A percentile compares a stretch with the other conserved stretches of the same genome.
Evolutionary conservation across 1,140 invertebrate genomes (phyloP).

Genomic region (Metopolophium dirhodum): DNA sequence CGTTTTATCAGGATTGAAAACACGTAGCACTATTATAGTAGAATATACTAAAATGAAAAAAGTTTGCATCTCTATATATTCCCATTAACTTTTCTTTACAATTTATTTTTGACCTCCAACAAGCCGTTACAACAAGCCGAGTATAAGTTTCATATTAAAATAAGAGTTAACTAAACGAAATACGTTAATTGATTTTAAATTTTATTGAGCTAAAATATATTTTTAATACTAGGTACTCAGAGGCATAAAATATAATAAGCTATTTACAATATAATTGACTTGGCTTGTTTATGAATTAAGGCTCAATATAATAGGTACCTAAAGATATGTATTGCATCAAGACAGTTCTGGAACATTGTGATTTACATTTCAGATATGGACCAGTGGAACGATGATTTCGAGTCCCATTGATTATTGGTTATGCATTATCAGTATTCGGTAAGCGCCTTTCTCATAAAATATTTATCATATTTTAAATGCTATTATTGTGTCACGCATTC

Average conservation of each 20-base stretch:
- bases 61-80: background rate
- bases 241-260: background rate
- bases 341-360: background rate
- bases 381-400: no score
- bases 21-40: slow-evolving; percentile 5
- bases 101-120: background rate
- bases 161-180: background rate
- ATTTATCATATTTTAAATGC: no score
- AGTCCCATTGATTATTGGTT: no score
- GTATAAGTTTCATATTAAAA: slow-evolving; percentile 4
- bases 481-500: no score
- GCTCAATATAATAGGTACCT: no score
- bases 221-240: background rate
- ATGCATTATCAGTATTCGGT: no score
- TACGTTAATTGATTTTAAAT: background rate
- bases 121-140: background rate
- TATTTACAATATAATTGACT: background rate
- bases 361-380: background rate
- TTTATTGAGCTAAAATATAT: background rate
- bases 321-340: no score
- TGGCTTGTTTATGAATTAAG: no score
- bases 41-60: slow-evolving; percentile 11
- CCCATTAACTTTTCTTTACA: background rate
- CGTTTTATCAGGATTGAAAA: background rate
- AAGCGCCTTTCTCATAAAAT: no score